Conservation (phyloP, 2,888 invertebrate species). For the Morinoia aosen region DNA sequence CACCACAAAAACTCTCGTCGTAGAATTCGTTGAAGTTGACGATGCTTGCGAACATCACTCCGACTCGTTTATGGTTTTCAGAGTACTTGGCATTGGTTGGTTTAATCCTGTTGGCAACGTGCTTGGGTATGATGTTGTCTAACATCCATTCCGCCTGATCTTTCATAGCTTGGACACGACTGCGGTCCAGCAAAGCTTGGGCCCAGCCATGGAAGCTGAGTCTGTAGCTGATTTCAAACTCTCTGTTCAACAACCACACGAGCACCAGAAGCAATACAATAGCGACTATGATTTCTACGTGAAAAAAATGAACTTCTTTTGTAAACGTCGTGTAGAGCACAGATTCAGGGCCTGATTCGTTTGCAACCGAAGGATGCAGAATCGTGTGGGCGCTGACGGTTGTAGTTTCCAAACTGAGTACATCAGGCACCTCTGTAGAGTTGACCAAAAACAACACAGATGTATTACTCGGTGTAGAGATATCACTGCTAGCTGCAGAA, state of each 20-base stretch:
- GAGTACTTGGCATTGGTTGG: constrained; percentile 86
- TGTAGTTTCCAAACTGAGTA: background rate
- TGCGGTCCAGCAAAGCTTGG: constrained; percentile 89
- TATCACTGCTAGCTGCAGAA: constrained; percentile 16
- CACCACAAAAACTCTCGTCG: constrained; percentile 95
- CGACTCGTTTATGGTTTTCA: constrained; percentile 92
- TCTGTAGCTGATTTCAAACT: constrained; percentile 94
- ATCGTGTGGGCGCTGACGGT: background rate
- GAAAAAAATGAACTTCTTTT: constrained; percentile 52
- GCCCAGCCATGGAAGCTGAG: constrained; percentile 93
- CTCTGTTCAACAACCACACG: constrained; percentile 93
- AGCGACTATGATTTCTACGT: constrained; percentile 85
- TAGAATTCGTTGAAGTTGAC: constrained; percentile 98
- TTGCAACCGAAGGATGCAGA: background rate
- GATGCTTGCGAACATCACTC: constrained; percentile 95
- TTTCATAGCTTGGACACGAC: constrained; percentile 90
- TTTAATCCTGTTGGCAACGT: constrained; percentile 93
- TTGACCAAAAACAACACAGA: background rate
- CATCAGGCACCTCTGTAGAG: background rate
- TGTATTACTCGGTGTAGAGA: background rate
- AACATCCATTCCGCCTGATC: constrained; percentile 97
- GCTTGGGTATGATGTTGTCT: constrained; percentile 96
- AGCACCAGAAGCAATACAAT: constrained; percentile 85
- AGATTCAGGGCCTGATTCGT: constrained; percentile 54
- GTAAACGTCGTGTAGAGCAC: background rate